phyloP scores from a whole-genome alignment of 2,797 vertebrate species.

The Gymnoscopelus microlampas region DNA sequence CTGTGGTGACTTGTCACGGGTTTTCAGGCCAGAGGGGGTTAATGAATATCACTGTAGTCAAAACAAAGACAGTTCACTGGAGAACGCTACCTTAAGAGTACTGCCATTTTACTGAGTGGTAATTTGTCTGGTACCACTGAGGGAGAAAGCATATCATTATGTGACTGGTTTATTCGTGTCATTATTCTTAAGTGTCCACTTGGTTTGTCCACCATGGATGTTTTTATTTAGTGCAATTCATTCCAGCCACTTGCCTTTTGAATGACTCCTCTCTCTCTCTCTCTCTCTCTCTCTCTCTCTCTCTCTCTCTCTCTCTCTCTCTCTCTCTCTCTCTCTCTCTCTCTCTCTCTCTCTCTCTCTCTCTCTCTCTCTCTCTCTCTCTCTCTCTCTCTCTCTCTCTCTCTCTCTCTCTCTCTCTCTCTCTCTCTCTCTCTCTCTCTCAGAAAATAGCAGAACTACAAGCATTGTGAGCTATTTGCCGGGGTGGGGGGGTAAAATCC shows the following conservation, averaged over 20 bases:
- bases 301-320: neutral
- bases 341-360: neutral
- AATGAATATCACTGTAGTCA: conserved; percentile 32
- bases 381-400: neutral
- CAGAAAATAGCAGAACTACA: no score
- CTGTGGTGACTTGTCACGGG: conserved; percentile 37
- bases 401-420: neutral
- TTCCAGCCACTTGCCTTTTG: conserved; percentile 3
- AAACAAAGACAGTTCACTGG: neutral
- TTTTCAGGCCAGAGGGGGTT: conserved; percentile 13
- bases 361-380: neutral
- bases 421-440: neutral
- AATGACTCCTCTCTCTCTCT: conserved; percentile 13
- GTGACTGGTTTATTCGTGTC: conserved; percentile 8
- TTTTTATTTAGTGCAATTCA: neutral
- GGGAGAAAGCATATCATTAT: conserved; percentile 9
- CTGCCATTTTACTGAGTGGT: no score
- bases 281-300: neutral
- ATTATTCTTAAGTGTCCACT: conserved; percentile 14
- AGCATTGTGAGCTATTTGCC: no score
- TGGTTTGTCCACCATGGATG: neutral
- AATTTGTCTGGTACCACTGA: neutral
- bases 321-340: neutral
- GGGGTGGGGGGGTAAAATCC: no score
- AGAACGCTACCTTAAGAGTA: no score